These are phyloP conservation scores for Nyctibius bracteatus DNA, from an alignment of 2,113 vertebrate species.

Conservation along the genomic window DNA sequence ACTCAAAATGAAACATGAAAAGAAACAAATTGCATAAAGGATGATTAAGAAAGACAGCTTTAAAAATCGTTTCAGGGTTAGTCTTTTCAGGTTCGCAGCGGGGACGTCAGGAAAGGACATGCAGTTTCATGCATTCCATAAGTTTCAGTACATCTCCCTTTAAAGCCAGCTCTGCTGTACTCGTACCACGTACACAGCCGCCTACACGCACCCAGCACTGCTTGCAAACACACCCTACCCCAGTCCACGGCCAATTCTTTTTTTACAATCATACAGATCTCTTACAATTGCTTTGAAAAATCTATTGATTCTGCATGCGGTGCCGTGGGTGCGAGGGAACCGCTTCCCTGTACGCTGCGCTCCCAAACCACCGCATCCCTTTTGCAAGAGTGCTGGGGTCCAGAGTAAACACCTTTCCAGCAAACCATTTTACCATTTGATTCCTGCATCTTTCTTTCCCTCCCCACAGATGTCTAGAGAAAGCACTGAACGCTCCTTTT, in stretches of 20 bases:
- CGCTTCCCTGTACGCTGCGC: rapidly evolving
- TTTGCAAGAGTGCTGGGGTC: not conserved
- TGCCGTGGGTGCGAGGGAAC: rapidly evolving
- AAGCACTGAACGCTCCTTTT: not conserved
- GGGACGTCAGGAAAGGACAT: not conserved
- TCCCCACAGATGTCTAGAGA: rapidly evolving
- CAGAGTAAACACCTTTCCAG: not conserved
- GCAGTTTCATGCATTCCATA: not conserved
- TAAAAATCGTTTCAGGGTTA: not conserved
- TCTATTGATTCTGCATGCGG: rapidly evolving
- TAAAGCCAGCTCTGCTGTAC: not conserved
- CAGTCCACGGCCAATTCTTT: not conserved
- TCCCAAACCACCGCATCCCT: not conserved
- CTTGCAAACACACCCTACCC: not conserved
- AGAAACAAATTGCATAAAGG: constrained; percentile 26
- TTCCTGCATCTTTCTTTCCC: not conserved
- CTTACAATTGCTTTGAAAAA: not conserved
- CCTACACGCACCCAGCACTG: not conserved
- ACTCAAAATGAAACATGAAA: not conserved
- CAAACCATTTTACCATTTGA: rapidly evolving
- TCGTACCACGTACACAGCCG: not conserved
- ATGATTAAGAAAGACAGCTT: constrained; percentile 29
- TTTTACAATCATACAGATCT: not conserved
- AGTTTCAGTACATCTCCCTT: constrained; percentile 3
- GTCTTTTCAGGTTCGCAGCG: not conserved